These are phyloP conservation scores for Petrophora chlorosata DNA, from an alignment of 2,888 invertebrate species.

Conservation along the genomic window DNA sequence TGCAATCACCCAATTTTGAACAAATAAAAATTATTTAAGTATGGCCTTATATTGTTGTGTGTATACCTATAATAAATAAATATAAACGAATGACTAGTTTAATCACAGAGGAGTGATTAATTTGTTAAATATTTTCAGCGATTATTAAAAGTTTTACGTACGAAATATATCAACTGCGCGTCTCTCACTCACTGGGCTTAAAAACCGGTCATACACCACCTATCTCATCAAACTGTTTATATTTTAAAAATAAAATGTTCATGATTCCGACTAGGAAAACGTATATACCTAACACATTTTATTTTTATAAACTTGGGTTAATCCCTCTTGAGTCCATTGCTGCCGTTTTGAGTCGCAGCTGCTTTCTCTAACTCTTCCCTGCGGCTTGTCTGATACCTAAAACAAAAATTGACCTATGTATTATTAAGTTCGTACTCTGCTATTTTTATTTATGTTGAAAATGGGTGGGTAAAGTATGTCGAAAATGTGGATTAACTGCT, in stretches of 20 bases:
- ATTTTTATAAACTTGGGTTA: slow-evolving; percentile 48
- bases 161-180: slow-evolving; percentile 14
- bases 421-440: too few species aligned
- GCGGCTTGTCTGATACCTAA: slow-evolving; percentile 82
- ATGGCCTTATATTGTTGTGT: slow-evolving; percentile 15
- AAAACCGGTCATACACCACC: slow-evolving; percentile 25
- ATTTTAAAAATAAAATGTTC: slow-evolving; percentile 23
- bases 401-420: slow-evolving; percentile 2
- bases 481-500: slow-evolving; percentile 4
- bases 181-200: slow-evolving; percentile 33
- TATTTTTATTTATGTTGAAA: too few species aligned
- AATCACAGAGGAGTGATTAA: slow-evolving; percentile 32
- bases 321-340: slow-evolving; percentile 86
- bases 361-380: slow-evolving; percentile 78
- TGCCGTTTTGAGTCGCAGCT: slow-evolving; percentile 79
- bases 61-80: slow-evolving; percentile 12
- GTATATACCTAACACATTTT: slow-evolving; percentile 10
- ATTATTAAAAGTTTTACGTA: slow-evolving; percentile 3
- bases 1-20: slow-evolving; percentile 33
- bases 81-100: slow-evolving; percentile 31
- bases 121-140: slow-evolving; percentile 6
- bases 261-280: slow-evolving; percentile 27
- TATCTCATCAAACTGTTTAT: slow-evolving; percentile 6
- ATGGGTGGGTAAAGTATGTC: too few species aligned
- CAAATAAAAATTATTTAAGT: slow-evolving; percentile 5